Percentiles rank a stretch among this genome's conserved stretches.
These are phyloP conservation scores for Nephrotoma appendiculata DNA, from an alignment of 2,888 invertebrate species.

Conservation along the genomic window DNA sequence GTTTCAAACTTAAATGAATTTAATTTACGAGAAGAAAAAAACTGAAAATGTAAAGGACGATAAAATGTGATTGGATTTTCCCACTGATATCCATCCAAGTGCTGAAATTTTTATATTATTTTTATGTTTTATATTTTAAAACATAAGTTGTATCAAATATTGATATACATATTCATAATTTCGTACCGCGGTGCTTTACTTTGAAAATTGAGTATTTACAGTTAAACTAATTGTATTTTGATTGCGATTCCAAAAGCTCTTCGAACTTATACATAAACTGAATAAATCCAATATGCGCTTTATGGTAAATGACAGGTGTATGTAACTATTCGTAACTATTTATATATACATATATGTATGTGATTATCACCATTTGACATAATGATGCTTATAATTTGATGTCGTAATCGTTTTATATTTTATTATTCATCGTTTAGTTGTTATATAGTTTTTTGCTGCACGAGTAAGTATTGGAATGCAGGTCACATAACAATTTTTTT, in stretches of 20 bases:
- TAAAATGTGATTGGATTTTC: neutral
- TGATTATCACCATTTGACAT: neutral
- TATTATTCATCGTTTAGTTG: neutral
- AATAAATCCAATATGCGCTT: neutral
- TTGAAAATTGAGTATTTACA: neutral
- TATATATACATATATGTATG: neutral
- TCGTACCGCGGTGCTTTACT: neutral
- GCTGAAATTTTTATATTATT: neutral
- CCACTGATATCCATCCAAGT: neutral
- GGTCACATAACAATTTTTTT: neutral
- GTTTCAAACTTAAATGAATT: neutral
- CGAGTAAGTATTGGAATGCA: neutral
- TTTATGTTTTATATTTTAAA: neutral
- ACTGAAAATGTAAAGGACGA: neutral
- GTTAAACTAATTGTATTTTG: neutral
- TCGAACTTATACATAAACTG: neutral
- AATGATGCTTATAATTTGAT: neutral
- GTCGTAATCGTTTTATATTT: neutral
- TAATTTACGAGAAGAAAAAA: neutral
- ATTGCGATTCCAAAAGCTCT: neutral
- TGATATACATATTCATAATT: neutral
- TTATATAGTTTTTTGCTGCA: neutral
- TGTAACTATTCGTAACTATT: too few relatives aligned
- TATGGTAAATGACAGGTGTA: neutral
- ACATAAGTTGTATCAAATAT: neutral